Base-by-base conservation (phyloP, 2,113 vertebrate genomes). In the Tretioscincus oriximinensis region DNA sequence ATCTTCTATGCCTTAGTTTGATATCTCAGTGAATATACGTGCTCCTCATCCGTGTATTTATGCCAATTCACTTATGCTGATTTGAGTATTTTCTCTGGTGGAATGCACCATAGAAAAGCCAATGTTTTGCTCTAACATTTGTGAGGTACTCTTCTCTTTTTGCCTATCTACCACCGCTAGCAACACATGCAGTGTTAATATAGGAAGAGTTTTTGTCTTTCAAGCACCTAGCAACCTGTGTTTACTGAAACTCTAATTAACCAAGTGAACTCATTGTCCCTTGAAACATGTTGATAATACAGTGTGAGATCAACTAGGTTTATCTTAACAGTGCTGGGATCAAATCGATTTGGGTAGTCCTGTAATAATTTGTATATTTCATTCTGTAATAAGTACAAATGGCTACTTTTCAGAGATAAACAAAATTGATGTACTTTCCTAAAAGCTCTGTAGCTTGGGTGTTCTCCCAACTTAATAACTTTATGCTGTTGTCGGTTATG, bases 211-310 rank as follows among this genome's bases (percentile, higher is more conserved):
- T 10, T 0, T 0, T 28, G 0, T 77, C 69, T 76, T 80, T 3
- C 18, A 70, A 66, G 28, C 29, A 88, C 45, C 47, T 81, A 73
- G 45, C 71, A 89, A 83, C 68, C 35, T 78, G 64, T 45, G 7
- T 68, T 83, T 35, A 78, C 31, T 22, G 24, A 61, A 47, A 47
- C 76, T 80, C 61, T 79, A 69, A 65, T 76, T 66, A 45, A 73
- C 54, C 73, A 31, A 87, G 71, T 0, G 0, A 7, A 6, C 0
- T 2, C 22, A 7, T 1, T 85, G 28, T 29, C 5, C 45, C 66
- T 41, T 78, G 74, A 47, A 49, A 35, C 73, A 61, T 7, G 7
- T 14, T 0, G n/a, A 47, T 14, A 69, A 26, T 81, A 49, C 2
- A 49, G 65, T 58, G 29, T 47, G 54, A 69, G 51, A 28, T 47